Conservation (phyloP, 2,797 vertebrate species). For the Avahi laniger region DNA sequence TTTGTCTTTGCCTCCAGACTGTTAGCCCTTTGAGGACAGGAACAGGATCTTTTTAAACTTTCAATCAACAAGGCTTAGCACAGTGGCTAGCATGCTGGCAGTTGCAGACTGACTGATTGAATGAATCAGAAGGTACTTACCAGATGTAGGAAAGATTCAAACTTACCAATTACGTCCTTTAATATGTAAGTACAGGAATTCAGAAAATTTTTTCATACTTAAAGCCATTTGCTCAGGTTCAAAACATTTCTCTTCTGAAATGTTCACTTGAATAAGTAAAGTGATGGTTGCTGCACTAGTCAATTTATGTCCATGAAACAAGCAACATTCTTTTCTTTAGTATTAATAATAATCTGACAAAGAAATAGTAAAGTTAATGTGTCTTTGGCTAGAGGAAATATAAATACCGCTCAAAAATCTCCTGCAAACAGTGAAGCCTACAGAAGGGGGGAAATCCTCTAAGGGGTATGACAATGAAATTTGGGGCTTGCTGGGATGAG, state of each 20-base stretch:
- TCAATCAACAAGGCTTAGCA: background rate
- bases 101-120: background rate
- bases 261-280: conserved; percentile 18
- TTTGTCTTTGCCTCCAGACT: background rate
- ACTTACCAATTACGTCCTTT: background rate
- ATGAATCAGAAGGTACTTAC: background rate
- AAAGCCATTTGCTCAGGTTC: conserved; percentile 2
- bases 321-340: conserved; percentile 36
- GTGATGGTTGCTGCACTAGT: conserved; percentile 35
- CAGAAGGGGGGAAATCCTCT: background rate
- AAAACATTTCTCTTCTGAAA: conserved; percentile 47
- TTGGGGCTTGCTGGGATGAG: conserved; percentile 28
- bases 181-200: background rate
- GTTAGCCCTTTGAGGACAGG: background rate
- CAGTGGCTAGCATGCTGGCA: background rate
- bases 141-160: conserved; percentile 14
- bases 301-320: conserved; percentile 52
- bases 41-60: conserved; percentile 35
- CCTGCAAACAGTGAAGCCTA: background rate
- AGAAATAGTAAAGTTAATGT: conserved; percentile 47
- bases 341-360: conserved; percentile 52
- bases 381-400: conserved; percentile 47
- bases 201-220: background rate
- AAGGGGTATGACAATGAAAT: conserved; percentile 42
- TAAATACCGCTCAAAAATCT: conserved; percentile 50